Base-by-base conservation (phyloP, 2,888 invertebrate genomes). In the Idaea biselata region DNA sequence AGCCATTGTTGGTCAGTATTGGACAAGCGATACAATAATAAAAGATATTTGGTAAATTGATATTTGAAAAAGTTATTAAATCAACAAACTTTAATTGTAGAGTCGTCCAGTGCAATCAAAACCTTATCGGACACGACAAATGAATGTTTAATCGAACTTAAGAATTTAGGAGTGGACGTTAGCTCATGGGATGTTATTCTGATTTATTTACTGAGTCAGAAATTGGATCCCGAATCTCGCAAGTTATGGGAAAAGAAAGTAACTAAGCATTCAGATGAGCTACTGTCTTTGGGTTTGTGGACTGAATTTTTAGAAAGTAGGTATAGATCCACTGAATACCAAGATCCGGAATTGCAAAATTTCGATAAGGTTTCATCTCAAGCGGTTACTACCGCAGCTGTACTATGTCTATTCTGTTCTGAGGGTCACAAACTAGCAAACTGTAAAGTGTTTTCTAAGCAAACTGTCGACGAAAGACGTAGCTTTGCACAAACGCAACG, bases 381-480 rank as follows among this genome's bases (percentile, higher is more conserved):
- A 7, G 14, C n/a, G 0, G 6, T 55, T 18, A 25, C 55, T 18
- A 55, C 55, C 16, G 1, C 58, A 18, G 44, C 4, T 32, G 11
- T 16, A 4, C 16, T 53, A 16, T 64, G 68, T 63, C n/a, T 18
- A 1, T 62, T 60, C 25, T 67, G 66, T 63, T 54, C 44, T 44
- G 63, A 59, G 14, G 44, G 57, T 56, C 65, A 67, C 54, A 64
- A 58, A 31, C 58, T 69, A 14, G 16, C 57, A 17, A 60, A 63
- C 59, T 69, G 67, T 54, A 67, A 69, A 54, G 33, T 62, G 55
- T 69, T 69, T 58, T 44, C 62, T 32, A 62, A 64, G 17, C 16
- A 62, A 17, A 44, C 55, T 57, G 58, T 33, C 14, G 58, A 62
- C 18, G 33, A 32, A 55, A 61, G 68, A 18, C 61, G 61, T 58